phyloP scores from a whole-genome alignment of 2,888 invertebrate species.

The Digitonthophagus gazella region DNA sequence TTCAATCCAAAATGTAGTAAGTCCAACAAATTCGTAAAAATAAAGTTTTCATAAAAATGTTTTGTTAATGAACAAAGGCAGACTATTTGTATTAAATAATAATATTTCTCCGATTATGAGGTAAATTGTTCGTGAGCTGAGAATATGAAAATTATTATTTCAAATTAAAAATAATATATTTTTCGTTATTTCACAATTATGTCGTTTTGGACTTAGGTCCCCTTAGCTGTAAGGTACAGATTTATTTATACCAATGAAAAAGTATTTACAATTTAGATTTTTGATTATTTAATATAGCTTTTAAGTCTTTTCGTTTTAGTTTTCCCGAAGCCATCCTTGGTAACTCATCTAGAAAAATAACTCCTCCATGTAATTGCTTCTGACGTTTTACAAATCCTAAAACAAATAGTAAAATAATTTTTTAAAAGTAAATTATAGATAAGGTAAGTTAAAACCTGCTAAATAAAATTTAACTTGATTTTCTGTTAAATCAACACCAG shows the following conservation, averaged over 20 bases:
- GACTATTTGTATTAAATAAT: too few relatives aligned
- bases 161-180: too few relatives aligned
- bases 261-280: conserved; percentile 4
- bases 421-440: neutral
- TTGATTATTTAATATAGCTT: conserved; percentile 25
- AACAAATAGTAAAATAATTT: neutral
- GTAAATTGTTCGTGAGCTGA: neutral
- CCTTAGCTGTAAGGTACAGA: neutral
- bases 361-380: conserved; percentile 68
- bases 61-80: too few relatives aligned
- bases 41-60: too few relatives aligned
- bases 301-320: conserved; percentile 49
- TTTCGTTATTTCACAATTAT: too few relatives aligned
- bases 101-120: neutral
- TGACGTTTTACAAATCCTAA: conserved; percentile 55
- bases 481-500: conserved; percentile 54
- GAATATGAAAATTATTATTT: too few relatives aligned
- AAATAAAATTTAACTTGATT: conserved; percentile 51
- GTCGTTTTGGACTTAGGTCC: too few relatives aligned
- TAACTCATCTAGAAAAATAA: conserved; percentile 52
- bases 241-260: neutral
- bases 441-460: conserved; percentile 40
- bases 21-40: too few relatives aligned
- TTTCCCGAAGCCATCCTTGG: conserved; percentile 54
- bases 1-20: too few relatives aligned